Conservation (phyloP, 2,888 invertebrate genomes). For the Cephus pygmeus region DNA sequence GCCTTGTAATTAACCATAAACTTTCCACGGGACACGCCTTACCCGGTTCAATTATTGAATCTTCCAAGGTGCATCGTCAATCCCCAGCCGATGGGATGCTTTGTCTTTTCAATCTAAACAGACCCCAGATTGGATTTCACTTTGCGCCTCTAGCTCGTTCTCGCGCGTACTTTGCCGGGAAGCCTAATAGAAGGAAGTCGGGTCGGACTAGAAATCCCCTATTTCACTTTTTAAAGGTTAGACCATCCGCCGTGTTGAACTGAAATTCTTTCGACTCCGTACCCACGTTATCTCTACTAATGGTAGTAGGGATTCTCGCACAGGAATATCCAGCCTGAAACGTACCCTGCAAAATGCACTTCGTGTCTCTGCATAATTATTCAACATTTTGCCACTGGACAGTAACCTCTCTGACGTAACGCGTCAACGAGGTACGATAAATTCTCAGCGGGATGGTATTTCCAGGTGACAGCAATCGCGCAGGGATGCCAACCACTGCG, state of each 20-base stretch:
- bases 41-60: background rate
- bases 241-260: background rate
- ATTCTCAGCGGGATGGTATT: background rate
- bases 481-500: background rate
- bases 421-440: background rate
- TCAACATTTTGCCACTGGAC: background rate
- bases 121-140: background rate
- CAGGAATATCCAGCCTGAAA: background rate
- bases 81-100: background rate
- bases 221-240: background rate
- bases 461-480: background rate
- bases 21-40: slow-evolving; percentile 1
- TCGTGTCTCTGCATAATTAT: background rate
- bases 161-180: background rate
- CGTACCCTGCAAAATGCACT: background rate
- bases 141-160: background rate
- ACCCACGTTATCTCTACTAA: background rate
- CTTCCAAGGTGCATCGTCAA: background rate
- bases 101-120: background rate
- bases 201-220: background rate
- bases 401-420: background rate
- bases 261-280: background rate
- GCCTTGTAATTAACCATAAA: slow-evolving; percentile 7
- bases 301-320: background rate
- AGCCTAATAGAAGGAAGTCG: background rate